Percentiles rank a stretch among this genome's conserved stretches.
phyloP scores from a whole-genome alignment of 2,888 invertebrate species.

The Pristionchus mayeri region DNA sequence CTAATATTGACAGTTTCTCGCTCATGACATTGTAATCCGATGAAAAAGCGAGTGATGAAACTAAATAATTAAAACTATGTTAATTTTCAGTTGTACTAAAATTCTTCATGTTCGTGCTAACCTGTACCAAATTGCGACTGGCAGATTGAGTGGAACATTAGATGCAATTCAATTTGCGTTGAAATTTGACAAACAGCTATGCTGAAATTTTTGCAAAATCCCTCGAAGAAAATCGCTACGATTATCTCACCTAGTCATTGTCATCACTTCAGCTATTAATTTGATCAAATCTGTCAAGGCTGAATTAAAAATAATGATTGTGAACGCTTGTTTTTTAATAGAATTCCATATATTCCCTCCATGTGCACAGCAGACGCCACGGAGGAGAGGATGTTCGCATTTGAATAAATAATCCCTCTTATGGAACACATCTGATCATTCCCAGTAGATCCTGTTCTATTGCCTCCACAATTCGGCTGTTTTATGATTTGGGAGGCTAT shows the following conservation, averaged over 20 bases:
- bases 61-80: neutral
- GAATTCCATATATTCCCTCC: too few relatives aligned
- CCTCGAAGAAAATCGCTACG: neutral
- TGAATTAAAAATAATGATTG: neutral
- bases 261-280: neutral
- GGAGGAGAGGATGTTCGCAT: too few relatives aligned
- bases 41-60: too few relatives aligned
- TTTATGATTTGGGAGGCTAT: too few relatives aligned
- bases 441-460: too few relatives aligned
- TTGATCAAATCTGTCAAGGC: neutral
- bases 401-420: too few relatives aligned
- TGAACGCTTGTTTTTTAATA: neutral
- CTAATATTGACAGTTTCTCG: too few relatives aligned
- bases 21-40: too few relatives aligned
- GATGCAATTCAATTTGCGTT: neutral
- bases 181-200: neutral
- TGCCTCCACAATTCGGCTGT: too few relatives aligned
- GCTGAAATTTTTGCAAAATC: neutral
- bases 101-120: neutral
- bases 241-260: neutral
- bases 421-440: too few relatives aligned
- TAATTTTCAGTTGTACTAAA: neutral
- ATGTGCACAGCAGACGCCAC: too few relatives aligned
- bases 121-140: constrained; percentile 11
- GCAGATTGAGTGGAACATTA: neutral